Base-by-base conservation (phyloP, 2,113 vertebrate genomes). In the Beaufortia kweichowensis region DNA sequence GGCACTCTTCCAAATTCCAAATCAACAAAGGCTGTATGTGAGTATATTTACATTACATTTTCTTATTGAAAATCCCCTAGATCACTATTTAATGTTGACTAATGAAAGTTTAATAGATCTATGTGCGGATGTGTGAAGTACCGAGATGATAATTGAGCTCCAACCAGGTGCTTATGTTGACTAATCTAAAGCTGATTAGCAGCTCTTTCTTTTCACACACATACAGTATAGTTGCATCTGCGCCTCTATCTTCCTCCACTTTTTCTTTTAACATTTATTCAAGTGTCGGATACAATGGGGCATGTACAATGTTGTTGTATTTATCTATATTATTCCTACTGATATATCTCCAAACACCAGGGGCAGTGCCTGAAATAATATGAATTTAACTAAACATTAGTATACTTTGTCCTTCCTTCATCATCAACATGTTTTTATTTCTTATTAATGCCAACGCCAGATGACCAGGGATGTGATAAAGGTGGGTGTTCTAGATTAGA, bases 381-480 rank as follows among this genome's bases (percentile, higher is more conserved):
- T n/a, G n/a, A 17, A 19, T 19, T 1, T n/a, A 7, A 23, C 12
- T 67, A 10, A 28, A 26, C 4, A 19, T 9, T 23, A 21, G 67
- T 14, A 56, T 55, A 43, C 26, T 63, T 11, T 23, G 55, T 1
- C 35, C 46, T 26, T 53, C 3, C 68, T 56, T 60, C 57, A 4
- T 76, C 43, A 63, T 72, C 59, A 17, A 7, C 59, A 14, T 33
- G 41, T 80, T 72, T 53, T 48, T 63, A 53, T 75, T 86, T 91
- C 75, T 89, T 86, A 89, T 88, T 88, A 87, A 86, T 90, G 91
- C 93, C 89, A 82, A 87, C 90, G 72, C n/a, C 90, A 96, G 96
- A 94, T 85, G 96, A 97, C 88, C 95, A 95, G 81, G 92, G 94
- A 91, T 96, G 95, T 91, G 95, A 97, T 64, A 95, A 95, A 97